Conservation (phyloP, 2,888 invertebrate species). For the Phlogophora meticulosa region DNA sequence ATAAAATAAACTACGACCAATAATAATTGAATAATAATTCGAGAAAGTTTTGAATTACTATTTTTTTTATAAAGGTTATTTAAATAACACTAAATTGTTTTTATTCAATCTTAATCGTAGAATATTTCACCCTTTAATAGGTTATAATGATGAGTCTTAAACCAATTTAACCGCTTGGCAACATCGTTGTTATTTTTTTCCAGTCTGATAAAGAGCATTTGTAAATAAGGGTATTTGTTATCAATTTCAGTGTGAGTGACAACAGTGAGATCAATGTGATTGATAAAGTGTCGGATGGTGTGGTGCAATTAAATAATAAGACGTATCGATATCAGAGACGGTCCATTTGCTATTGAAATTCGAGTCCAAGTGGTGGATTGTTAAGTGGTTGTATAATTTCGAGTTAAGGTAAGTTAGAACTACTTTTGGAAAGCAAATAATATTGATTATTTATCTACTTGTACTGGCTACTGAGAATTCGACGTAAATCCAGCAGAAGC, state of each 20-base stretch:
- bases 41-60: background rate
- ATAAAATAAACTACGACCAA: background rate
- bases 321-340: background rate
- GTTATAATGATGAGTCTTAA: no score
- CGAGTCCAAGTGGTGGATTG: background rate
- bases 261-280: conserved; percentile 2
- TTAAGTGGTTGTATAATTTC: no score
- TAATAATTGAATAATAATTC: background rate
- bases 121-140: background rate
- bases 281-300: background rate
- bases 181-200: background rate
- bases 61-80: background rate
- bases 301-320: conserved; percentile 7
- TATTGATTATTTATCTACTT: no score
- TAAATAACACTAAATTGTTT: background rate
- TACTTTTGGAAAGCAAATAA: no score
- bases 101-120: background rate
- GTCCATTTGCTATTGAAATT: background rate
- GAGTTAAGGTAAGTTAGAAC: conserved; percentile 23
- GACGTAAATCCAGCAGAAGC: no score
- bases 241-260: background rate
- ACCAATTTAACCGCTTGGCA: background rate
- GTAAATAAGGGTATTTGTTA: conserved; percentile 1
- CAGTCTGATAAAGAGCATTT: background rate
- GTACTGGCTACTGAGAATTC: no score